Conservation (phyloP, 2,113 vertebrate genomes). For the Grus americana region DNA sequence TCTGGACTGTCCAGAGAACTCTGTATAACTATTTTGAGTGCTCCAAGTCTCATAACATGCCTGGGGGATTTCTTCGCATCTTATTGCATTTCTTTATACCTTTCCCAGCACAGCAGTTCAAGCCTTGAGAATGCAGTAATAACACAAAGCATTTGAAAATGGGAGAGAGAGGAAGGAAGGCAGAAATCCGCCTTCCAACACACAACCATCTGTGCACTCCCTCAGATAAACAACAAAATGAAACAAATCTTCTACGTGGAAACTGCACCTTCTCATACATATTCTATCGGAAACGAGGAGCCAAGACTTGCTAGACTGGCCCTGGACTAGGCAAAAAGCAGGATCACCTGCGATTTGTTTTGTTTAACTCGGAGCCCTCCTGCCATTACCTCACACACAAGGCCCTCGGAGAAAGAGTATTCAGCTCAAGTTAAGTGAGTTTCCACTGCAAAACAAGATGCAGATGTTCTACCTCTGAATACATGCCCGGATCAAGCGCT, state of each 20-base stretch:
- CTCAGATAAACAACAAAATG: slow-evolving; percentile 6
- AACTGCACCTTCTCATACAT: slow-evolving; percentile 17
- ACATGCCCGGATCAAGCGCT: neutral
- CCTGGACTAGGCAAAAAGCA: neutral
- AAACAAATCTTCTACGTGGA: neutral
- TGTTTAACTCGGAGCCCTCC: neutral
- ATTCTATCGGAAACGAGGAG: slow-evolving; percentile 21
- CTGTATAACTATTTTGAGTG: neutral
- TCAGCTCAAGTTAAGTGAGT: neutral
- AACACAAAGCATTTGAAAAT: slow-evolving; percentile 6
- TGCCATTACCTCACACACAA: neutral
- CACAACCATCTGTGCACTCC: neutral
- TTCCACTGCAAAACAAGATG: slow-evolving; percentile 51
- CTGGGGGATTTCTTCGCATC: slow-evolving; percentile 39
- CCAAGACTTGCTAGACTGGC: neutral
- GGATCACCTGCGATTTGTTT: slow-evolving; percentile 32
- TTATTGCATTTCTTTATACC: slow-evolving; percentile 41
- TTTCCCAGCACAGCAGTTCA: slow-evolving; percentile 36
- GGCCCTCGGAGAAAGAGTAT: neutral
- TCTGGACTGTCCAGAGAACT: slow-evolving; percentile 41
- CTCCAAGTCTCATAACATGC: neutral
- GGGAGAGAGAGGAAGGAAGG: slow-evolving; percentile 24
- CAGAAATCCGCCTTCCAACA: slow-evolving; percentile 28
- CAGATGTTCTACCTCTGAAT: slow-evolving; percentile 47
- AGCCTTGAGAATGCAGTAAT: slow-evolving; percentile 33